phyloP scores from a whole-genome alignment of 2,113 vertebrate species.

The Embiotoca jacksoni region DNA sequence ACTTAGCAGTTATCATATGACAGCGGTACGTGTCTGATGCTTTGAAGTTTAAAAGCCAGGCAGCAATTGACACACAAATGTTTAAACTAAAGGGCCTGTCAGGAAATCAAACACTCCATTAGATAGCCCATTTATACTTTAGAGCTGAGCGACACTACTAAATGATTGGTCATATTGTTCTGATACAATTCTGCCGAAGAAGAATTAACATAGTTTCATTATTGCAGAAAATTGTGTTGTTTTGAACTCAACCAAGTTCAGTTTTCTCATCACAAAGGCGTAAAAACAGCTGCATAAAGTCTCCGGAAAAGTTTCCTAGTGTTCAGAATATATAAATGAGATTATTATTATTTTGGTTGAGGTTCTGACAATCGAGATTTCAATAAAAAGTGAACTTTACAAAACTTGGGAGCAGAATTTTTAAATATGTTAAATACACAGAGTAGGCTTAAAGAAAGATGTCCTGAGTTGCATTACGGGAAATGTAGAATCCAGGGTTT shows the following conservation, averaged over 20 bases:
- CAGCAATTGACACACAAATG: constrained; percentile 48
- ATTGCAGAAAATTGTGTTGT: background rate
- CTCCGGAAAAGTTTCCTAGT: no score
- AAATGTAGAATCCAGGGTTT: no score
- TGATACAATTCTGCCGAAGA: background rate
- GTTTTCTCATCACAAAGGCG: background rate
- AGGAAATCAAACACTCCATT: constrained; percentile 21
- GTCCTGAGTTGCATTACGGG: no score
- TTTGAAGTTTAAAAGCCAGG: constrained; percentile 68
- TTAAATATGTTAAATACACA: no score
- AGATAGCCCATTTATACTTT: background rate
- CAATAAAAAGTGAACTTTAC: background rate
- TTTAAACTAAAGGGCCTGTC: constrained; percentile 3
- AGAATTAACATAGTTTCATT: background rate
- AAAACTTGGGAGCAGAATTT: background rate
- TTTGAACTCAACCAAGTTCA: background rate
- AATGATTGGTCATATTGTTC: background rate
- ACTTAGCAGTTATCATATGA: constrained; percentile 77
- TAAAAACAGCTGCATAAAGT: background rate
- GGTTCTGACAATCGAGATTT: background rate
- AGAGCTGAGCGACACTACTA: constrained; percentile 5
- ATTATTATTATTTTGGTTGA: no score
- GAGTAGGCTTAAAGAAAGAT: no score
- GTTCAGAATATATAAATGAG: no score
- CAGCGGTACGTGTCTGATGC: constrained; percentile 62